phyloP scores from a whole-genome alignment of 2,888 invertebrate genomes.

The Acanthosepion esculentum region DNA sequence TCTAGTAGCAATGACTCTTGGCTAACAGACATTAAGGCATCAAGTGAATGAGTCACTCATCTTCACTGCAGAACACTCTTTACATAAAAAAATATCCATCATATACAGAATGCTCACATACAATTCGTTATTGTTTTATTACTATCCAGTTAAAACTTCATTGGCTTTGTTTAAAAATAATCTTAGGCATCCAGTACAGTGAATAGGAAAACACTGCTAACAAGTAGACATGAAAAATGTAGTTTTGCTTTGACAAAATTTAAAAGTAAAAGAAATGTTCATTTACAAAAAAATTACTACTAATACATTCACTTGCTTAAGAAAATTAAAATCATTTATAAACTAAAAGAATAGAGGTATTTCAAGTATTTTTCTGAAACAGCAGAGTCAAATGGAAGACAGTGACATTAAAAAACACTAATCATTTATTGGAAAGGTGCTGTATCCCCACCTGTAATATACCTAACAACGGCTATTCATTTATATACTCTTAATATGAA shows the following conservation, averaged over 20 bases:
- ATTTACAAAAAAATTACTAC: too few relatives aligned
- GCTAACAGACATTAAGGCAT: conserved; percentile 5
- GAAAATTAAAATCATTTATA: too few relatives aligned
- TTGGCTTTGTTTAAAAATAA: neutral
- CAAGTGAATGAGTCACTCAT: conserved; percentile 8
- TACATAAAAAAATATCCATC: neutral
- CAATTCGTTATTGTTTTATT: neutral
- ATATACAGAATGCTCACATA: neutral
- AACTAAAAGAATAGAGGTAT: too few relatives aligned
- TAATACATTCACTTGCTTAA: too few relatives aligned
- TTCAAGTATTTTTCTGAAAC: too few relatives aligned
- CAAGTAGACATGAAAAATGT: neutral
- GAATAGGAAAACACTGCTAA: neutral
- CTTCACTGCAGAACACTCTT: neutral
- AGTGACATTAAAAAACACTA: too few relatives aligned
- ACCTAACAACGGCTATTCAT: too few relatives aligned
- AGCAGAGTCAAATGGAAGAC: too few relatives aligned
- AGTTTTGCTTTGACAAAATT: neutral
- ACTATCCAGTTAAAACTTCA: neutral
- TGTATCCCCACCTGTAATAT: too few relatives aligned
- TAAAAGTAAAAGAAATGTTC: too few relatives aligned
- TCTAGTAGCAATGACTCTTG: neutral
- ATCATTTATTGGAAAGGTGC: too few relatives aligned
- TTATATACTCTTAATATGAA: too few relatives aligned
- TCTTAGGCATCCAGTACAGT: neutral